Evolutionary conservation across 2,113 vertebrate species (phyloP).

Genomic region (Glaucomys volans): DNA sequence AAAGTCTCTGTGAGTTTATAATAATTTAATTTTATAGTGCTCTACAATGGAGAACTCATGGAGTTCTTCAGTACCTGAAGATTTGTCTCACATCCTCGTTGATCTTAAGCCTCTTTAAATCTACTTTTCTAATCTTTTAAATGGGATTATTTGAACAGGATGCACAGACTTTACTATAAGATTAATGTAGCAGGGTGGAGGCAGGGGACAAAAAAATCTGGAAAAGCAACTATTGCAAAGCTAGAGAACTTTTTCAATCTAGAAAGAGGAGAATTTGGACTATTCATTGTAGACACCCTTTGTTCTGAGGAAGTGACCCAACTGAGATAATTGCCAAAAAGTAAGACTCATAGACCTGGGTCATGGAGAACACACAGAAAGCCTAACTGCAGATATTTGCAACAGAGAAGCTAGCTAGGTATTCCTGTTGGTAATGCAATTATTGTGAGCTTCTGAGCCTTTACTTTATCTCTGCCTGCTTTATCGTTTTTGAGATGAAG

Average conservation of each 20-base stretch:
- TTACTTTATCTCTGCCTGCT: not conserved
- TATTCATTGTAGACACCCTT: not conserved
- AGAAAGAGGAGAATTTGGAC: not conserved
- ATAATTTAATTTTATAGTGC: not conserved
- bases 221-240: conserved; percentile 13
- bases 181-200: not conserved
- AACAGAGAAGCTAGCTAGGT: not conserved
- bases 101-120: not conserved
- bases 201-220: not conserved
- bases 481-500: not conserved
- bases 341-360: not conserved
- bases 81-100: not conserved
- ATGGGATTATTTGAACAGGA: not conserved
- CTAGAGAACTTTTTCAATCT: not conserved
- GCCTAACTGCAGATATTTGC: not conserved
- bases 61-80: not conserved
- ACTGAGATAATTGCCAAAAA: not conserved
- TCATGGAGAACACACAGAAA: not conserved
- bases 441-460: not conserved
- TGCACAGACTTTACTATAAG: not conserved
- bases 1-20: not conserved
- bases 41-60: not conserved
- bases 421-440: not conserved
- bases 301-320: not conserved
- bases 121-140: conserved; percentile 37